These are phyloP conservation scores for Albula goreensis DNA, from an alignment of 2,113 vertebrate species.

Conservation along the genomic window DNA sequence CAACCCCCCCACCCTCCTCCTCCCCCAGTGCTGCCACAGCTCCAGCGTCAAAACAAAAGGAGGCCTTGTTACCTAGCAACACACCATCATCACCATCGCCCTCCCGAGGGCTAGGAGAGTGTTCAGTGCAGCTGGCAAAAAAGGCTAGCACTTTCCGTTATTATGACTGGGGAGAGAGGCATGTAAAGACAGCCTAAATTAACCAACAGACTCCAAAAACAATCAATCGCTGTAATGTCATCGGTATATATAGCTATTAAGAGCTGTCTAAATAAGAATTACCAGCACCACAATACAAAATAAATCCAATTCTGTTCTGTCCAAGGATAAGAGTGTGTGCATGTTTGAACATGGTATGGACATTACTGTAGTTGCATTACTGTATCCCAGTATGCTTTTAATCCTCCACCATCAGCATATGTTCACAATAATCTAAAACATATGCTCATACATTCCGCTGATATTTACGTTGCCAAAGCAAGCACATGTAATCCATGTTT, in stretches of 20 bases:
- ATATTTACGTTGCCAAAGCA: neutral
- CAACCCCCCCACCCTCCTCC: neutral
- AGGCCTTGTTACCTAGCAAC: conserved; percentile 26
- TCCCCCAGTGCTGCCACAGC: conserved; percentile 17
- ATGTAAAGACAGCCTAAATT: neutral
- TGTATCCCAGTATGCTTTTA: neutral
- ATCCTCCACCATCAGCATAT: neutral
- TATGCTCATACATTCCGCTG: neutral
- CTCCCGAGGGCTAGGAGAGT: neutral
- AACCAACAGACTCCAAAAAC: neutral
- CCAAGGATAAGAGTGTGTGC: neutral
- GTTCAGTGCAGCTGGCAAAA: conserved; percentile 9
- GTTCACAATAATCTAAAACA: neutral
- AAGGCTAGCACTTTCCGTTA: neutral
- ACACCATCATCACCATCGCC: neutral
- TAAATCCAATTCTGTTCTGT: neutral
- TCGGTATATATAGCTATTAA: neutral
- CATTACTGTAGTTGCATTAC: neutral
- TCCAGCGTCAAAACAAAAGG: conserved; percentile 29
- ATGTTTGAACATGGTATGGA: neutral
- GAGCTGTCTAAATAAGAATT: neutral
- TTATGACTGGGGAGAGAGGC: neutral
- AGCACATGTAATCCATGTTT: neutral
- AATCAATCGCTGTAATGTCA: neutral
- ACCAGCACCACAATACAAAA: neutral